These are phyloP conservation scores for Pterostichus niger DNA, from an alignment of 2,888 invertebrate species.

Conservation along the genomic window DNA sequence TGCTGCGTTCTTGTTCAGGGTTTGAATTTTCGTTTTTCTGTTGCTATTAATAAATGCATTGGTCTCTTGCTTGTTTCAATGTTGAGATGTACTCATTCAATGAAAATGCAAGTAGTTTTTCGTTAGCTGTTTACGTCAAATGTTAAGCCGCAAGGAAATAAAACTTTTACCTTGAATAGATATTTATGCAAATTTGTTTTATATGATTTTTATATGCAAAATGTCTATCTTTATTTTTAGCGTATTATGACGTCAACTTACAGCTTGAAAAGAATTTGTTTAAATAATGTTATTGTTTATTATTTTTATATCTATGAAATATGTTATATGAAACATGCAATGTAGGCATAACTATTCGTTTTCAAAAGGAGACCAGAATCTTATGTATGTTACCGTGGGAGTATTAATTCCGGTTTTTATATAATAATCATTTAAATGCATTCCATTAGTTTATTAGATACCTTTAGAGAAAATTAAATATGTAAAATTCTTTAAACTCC, in stretches of 20 bases:
- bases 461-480: constrained; percentile 7
- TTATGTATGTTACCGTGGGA: background rate
- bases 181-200: constrained; percentile 9
- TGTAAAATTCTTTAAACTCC: background rate
- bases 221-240: background rate
- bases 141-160: background rate
- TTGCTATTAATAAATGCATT: constrained; percentile 51
- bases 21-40: constrained; percentile 53
- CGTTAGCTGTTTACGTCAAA: background rate
- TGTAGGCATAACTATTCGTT: background rate
- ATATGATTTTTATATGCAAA: constrained; percentile 5
- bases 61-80: constrained; percentile 50
- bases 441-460: background rate
- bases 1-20: constrained; percentile 29
- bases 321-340: background rate
- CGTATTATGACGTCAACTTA: background rate
- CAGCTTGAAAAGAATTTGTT: background rate
- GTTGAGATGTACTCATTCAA: constrained; percentile 39
- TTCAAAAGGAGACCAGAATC: too few relatives aligned
- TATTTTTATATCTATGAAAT: background rate
- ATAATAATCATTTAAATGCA: constrained; percentile 26
- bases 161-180: constrained; percentile 6
- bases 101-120: constrained; percentile 34
- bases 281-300: background rate
- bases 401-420: constrained; percentile 21